Evolutionary conservation across 2,888 invertebrate species (phyloP).

Genomic region (Litoditis marina): DNA sequence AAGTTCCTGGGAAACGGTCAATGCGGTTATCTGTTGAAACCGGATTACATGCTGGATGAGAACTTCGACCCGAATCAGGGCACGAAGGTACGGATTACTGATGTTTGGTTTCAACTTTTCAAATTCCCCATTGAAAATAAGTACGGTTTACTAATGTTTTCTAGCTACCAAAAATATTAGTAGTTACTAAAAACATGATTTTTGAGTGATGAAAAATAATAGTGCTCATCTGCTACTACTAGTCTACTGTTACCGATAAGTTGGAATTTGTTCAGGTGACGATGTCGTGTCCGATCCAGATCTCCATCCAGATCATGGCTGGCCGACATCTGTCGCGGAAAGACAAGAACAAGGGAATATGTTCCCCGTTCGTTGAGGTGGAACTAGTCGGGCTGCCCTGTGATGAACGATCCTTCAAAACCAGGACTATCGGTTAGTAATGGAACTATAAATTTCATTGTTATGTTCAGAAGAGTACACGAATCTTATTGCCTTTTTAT

Average conservation of each 20-base stretch:
- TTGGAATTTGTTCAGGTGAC: slow-evolving; percentile 61
- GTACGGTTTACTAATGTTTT: no score
- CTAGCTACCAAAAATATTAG: no score
- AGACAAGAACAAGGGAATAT: slow-evolving; percentile 66
- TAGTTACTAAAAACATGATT: no score
- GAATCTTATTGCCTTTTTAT: neutral
- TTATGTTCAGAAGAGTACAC: neutral
- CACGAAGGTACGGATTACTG: slow-evolving; percentile 44
- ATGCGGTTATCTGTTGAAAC: slow-evolving; percentile 87
- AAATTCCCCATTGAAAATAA: no score
- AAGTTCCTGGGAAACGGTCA: slow-evolving; percentile 85
- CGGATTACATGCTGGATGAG: slow-evolving; percentile 80
- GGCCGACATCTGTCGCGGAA: slow-evolving; percentile 81
- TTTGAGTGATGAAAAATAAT: neutral
- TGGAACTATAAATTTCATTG: neutral
- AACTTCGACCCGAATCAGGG: slow-evolving; percentile 73
- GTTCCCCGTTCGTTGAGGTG: slow-evolving; percentile 59
- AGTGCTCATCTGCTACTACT: neutral
- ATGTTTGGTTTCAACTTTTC: no score
- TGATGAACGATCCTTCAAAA: slow-evolving; percentile 72
- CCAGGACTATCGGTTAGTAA: slow-evolving; percentile 77
- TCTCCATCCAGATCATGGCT: slow-evolving; percentile 70
- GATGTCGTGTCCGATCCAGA: slow-evolving; percentile 44
- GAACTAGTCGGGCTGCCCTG: slow-evolving; percentile 54
- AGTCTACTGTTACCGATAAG: no score